These are phyloP conservation scores for Drosophila athabasca DNA, from an alignment of 1,140 invertebrate genomes.

Conservation along the genomic window DNA sequence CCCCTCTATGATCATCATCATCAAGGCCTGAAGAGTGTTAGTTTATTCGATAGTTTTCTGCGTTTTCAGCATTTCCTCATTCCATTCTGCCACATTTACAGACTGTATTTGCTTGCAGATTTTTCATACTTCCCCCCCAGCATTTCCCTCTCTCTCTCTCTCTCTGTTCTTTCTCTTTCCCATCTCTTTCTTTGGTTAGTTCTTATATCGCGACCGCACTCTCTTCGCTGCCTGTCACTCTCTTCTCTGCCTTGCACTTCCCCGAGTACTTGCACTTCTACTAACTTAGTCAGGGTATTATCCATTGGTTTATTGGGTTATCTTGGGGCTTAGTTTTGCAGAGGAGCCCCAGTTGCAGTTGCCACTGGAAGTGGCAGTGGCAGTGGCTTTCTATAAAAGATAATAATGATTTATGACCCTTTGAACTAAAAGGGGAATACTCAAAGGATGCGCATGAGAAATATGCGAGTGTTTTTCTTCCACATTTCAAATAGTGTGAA, in stretches of 20 bases:
- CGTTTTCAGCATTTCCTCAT: conserved; percentile 1
- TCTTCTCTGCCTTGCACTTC: conserved; percentile 51
- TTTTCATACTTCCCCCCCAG: conserved; percentile 35
- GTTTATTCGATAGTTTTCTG: conserved; percentile 36
- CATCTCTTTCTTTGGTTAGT: conserved; percentile 13
- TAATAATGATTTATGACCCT: conserved; percentile 47
- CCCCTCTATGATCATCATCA: conserved; percentile 8
- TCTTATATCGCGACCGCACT: conserved; percentile 39
- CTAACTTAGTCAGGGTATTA: conserved; percentile 46
- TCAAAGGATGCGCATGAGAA: conserved; percentile 17
- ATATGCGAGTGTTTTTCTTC: conserved; percentile 3
- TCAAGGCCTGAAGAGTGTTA: conserved; percentile 8
- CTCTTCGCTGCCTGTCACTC: conserved; percentile 38
- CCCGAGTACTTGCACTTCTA: conserved; percentile 32
- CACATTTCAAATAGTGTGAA: too few relatives aligned
- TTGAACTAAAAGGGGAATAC: not conserved
- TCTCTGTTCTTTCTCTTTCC: not conserved
- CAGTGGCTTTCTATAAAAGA: conserved; percentile 17
- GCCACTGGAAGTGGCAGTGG: too few relatives aligned
- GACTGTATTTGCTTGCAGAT: conserved; percentile 66
- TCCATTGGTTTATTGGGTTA: conserved; percentile 9
- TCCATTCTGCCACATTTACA: conserved; percentile 70
- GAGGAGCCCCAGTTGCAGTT: conserved; percentile 11
- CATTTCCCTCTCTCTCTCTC: conserved; percentile 9
- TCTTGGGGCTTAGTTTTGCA: conserved; percentile 3